These are phyloP conservation scores for Trichogramma dendrolimi DNA, from an alignment of 2,888 invertebrate genomes.

Conservation along the genomic window DNA sequence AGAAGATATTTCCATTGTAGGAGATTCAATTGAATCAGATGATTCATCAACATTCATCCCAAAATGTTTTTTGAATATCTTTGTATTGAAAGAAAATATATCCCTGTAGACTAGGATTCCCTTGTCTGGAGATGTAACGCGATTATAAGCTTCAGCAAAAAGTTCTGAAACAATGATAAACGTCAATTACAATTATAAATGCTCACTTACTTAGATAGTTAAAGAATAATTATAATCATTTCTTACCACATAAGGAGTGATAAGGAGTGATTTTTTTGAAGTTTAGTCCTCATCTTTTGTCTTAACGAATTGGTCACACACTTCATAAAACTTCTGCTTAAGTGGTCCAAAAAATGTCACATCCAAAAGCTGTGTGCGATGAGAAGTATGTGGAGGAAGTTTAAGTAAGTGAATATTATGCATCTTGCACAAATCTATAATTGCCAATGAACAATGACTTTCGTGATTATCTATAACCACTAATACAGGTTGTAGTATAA, in stretches of 20 bases:
- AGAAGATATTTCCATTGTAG: too few species aligned
- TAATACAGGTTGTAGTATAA: not conserved
- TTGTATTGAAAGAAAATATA: not conserved
- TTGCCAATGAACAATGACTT: not conserved
- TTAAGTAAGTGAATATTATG: conserved; percentile 30
- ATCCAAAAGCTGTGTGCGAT: conserved; percentile 31
- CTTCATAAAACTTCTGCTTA: conserved; percentile 24
- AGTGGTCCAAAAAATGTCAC: conserved; percentile 31
- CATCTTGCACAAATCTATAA: conserved; percentile 16
- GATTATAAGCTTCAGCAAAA: not conserved
- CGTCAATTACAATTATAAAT: not conserved
- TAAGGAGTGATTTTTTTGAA: not conserved
- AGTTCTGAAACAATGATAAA: not conserved
- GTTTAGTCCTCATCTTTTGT: not conserved
- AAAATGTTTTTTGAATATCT: too few species aligned
- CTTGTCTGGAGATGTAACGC: not conserved
- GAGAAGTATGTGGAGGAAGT: conserved; percentile 34
- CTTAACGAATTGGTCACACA: conserved; percentile 24
- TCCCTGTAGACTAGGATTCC: not conserved
- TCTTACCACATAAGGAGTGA: not conserved
- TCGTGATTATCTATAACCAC: conserved; percentile 3
- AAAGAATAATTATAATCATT: not conserved
- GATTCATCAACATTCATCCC: too few species aligned
- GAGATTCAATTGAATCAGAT: too few species aligned
- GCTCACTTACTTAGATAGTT: not conserved